These are phyloP conservation scores for Phoenoteleia sp. DNA, from an alignment of 2,888 invertebrate species.

Conservation along the genomic window DNA sequence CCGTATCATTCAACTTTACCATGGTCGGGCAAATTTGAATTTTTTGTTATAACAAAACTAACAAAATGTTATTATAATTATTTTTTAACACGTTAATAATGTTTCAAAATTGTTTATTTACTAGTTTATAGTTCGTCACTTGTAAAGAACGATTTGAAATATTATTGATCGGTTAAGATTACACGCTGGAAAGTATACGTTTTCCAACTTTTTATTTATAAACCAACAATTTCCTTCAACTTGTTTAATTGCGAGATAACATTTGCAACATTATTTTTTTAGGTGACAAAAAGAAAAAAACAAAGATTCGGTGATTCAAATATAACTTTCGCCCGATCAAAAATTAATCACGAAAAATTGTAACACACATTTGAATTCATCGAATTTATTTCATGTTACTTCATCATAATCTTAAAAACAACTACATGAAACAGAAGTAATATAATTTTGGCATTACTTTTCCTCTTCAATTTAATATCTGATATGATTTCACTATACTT, in stretches of 20 bases:
- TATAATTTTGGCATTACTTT: conserved; percentile 47
- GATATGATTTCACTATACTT: conserved; percentile 44
- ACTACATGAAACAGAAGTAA: conserved; percentile 63
- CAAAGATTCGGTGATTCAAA: too few species aligned
- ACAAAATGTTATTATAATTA: too few species aligned
- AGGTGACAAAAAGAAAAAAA: not conserved
- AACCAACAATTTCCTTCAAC: not conserved
- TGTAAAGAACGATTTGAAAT: too few species aligned
- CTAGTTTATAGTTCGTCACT: not conserved
- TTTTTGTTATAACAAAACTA: too few species aligned
- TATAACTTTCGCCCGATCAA: not conserved
- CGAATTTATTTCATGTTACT: conserved; percentile 61
- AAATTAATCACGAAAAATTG: not conserved
- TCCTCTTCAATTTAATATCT: conserved; percentile 30
- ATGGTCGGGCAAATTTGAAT: conserved; percentile 33
- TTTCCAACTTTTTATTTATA: too few species aligned
- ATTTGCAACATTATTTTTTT: not conserved
- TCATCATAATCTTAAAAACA: conserved; percentile 52
- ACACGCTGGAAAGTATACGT: too few species aligned
- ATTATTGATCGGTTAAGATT: too few species aligned
- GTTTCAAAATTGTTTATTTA: conserved; percentile 1
- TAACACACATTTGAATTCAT: conserved; percentile 43
- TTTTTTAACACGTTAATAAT: too few species aligned
- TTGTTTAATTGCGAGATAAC: not conserved
- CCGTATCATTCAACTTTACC: conserved; percentile 30